Evolutionary conservation across 2,113 vertebrate species (phyloP).

Genomic region (Barnardius zonarius): DNA sequence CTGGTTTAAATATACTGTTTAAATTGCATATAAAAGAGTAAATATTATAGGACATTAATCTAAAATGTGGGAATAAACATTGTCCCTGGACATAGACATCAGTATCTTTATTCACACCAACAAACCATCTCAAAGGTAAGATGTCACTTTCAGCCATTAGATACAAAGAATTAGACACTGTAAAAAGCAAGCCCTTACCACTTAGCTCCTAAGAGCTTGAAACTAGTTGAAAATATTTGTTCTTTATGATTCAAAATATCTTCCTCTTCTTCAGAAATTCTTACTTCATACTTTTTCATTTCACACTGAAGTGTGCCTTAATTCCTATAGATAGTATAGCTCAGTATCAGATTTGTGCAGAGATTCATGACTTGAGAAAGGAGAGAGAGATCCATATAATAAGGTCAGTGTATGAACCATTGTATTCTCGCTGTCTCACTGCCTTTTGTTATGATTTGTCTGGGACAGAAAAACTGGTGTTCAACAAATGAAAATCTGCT

Average conservation of each 20-base stretch:
- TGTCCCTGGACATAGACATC: neutral
- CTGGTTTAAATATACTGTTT: neutral
- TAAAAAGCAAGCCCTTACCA: neutral
- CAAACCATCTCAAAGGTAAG: neutral
- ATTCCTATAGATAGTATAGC: neutral
- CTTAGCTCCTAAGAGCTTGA: neutral
- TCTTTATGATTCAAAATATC: neutral
- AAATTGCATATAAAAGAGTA: neutral
- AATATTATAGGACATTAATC: neutral
- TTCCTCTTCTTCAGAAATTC: neutral
- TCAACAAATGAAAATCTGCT: neutral
- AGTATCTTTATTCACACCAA: neutral
- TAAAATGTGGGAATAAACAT: neutral
- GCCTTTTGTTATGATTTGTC: neutral
- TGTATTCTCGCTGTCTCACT: neutral
- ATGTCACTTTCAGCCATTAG: neutral
- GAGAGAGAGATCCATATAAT: neutral
- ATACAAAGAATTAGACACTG: neutral
- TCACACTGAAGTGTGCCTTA: neutral
- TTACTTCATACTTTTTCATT: neutral
- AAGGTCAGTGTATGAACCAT: neutral
- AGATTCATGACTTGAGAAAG: neutral
- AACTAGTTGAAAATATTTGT: neutral
- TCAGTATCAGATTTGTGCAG: neutral
- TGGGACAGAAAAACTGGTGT: neutral